A percentile compares a stretch with the other conserved stretches of the same genome.
Evolutionary conservation across 1,140 invertebrate genomes (phyloP).

Genomic region (Platorchestia sp.): DNA sequence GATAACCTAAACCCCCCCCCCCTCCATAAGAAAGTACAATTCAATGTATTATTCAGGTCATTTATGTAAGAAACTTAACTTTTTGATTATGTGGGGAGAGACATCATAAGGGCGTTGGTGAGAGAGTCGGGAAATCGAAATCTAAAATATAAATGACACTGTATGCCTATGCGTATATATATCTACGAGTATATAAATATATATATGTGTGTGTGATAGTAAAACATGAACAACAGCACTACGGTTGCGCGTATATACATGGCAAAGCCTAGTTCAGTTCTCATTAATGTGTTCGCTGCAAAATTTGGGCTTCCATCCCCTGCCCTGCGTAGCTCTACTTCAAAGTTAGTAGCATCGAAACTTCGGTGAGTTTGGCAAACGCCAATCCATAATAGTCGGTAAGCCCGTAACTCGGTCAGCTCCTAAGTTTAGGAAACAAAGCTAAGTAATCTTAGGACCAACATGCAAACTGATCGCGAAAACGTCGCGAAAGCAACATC

Average conservation of each 20-base stretch:
- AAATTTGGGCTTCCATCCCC: background rate
- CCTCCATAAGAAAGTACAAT: no score
- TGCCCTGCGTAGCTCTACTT: background rate
- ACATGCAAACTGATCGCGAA: background rate
- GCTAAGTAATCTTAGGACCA: background rate
- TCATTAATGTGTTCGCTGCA: background rate
- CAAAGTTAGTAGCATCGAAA: background rate
- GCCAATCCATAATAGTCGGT: background rate
- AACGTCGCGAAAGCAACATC: background rate
- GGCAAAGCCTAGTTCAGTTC: background rate
- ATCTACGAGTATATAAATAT: background rate
- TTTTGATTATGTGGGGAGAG: no score
- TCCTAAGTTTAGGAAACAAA: background rate
- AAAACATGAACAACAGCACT: background rate
- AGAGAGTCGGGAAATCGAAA: no score
- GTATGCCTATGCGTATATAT: background rate
- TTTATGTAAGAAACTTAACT: no score
- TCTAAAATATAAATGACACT: no score
- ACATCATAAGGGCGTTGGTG: no score
- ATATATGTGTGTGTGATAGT: background rate
- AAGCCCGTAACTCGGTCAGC: background rate
- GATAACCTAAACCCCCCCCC: no score
- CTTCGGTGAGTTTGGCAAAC: background rate
- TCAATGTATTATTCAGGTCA: no score
- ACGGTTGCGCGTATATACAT: background rate